Base-by-base conservation (phyloP, 2,888 invertebrate species). In the Disparrhopalites patrizii region DNA sequence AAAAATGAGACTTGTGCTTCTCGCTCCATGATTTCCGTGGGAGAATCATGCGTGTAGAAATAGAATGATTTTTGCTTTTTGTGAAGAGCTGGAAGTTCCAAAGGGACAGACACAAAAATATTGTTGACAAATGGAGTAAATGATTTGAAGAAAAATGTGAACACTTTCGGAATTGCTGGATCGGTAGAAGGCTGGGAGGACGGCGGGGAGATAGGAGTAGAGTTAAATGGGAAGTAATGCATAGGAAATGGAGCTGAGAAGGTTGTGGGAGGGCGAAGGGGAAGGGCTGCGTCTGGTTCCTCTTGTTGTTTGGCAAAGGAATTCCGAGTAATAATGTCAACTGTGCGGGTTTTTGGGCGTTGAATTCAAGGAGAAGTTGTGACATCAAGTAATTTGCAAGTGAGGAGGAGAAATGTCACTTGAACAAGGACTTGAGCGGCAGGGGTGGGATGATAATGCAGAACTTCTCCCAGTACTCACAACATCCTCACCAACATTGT, bases 301-400 rank as follows among this genome's bases (percentile, higher is more conserved):
- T n/a, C n/a, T n/a, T n/a, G n/a, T n/a, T n/a, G n/a, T n/a, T n/a
- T n/a, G n/a, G n/a, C n/a, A n/a, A 36, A 65, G 58, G 65, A 65
- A 61, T 66, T 61, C 61, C 33, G 20, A 54, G 66, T 54, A 66
- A 66, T 66, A 66, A 66, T 38, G 55, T 61, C 66, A 66, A 61
- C 54, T n/a, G 52, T 47, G 47, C 55, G 60, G 60, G 60, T 33
- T 61, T 60, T 61, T 55, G 61, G 61, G 66, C 43, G 55, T 60
- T 66, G 61, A n/a, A n/a, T n/a, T n/a, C n/a, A n/a, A 61, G 54
- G 50, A 61, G 50, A 66, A 61, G 33, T 61, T 66, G 55, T 66
- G 66, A 66, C 66, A 66, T 61, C 56, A 60, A 61, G 61, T 66
- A 66, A 66, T 66, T 66, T 66, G 66, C 61, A 66, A 66, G 61